A percentile compares a stretch with the other conserved stretches of the same genome.
These are phyloP conservation scores for Fistularia commersonii DNA, from an alignment of 2,797 vertebrate genomes.

Conservation along the genomic window DNA sequence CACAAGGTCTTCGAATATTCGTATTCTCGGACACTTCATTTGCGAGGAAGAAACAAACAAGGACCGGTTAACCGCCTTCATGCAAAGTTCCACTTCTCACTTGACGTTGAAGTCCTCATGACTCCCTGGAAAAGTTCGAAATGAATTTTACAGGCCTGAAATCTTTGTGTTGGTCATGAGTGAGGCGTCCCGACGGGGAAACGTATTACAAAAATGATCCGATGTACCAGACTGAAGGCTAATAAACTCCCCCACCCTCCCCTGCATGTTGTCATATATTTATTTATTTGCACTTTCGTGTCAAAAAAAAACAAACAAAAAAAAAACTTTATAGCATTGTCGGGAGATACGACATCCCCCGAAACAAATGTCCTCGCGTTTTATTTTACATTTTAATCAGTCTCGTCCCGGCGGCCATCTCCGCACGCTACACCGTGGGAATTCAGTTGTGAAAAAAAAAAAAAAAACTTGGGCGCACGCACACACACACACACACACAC, in stretches of 20 bases:
- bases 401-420: constrained; percentile 17
- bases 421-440: constrained; percentile 34
- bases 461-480: too few relatives aligned
- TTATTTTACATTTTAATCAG: too few relatives aligned
- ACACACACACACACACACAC: constrained; percentile 27
- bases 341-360: constrained; percentile 34
- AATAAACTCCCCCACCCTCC: too few relatives aligned
- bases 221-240: too few relatives aligned
- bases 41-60: background rate
- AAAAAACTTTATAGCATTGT: constrained; percentile 54
- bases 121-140: too few relatives aligned
- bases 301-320: constrained; percentile 53
- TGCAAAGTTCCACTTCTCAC: too few relatives aligned
- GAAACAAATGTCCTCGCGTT: constrained; percentile 12
- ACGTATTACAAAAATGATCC: too few relatives aligned
- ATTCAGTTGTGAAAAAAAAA: constrained; percentile 26
- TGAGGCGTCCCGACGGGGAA: too few relatives aligned
- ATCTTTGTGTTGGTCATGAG: too few relatives aligned
- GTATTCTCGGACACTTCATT: constrained; percentile 23
- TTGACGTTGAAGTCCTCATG: too few relatives aligned
- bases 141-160: too few relatives aligned
- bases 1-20: constrained; percentile 36
- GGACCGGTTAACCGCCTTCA: too few relatives aligned
- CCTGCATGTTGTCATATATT: constrained; percentile 31
- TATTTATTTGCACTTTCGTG: constrained; percentile 46